These are phyloP conservation scores for Antheraea mylitta DNA, from an alignment of 1,140 invertebrate species.

Conservation along the genomic window DNA sequence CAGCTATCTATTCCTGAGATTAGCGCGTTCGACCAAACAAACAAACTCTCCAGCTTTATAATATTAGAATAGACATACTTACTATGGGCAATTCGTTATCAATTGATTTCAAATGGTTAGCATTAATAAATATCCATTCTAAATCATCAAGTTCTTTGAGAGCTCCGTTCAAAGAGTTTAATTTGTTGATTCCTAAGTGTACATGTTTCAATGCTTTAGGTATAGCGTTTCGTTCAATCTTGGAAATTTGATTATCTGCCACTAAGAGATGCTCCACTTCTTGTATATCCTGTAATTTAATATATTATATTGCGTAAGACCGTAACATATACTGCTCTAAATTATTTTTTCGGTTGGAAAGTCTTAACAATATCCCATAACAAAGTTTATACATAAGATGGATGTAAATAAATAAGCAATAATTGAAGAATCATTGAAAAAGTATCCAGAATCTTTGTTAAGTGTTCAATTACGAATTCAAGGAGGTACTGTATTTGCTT, in stretches of 20 bases:
- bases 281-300: conserved; percentile 80
- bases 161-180: conserved; percentile 86
- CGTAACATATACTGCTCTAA: too few relatives aligned
- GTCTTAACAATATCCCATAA: too few relatives aligned
- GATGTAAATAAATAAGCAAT: too few relatives aligned
- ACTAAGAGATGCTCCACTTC: conserved; percentile 84
- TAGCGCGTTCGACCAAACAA: too few relatives aligned
- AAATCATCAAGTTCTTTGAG: conserved; percentile 84
- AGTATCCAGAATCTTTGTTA: too few relatives aligned
- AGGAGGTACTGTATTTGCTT: too few relatives aligned
- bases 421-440: too few relatives aligned
- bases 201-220: conserved; percentile 83
- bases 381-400: too few relatives aligned
- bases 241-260: conserved; percentile 84
- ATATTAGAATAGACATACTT: conserved; percentile 39
- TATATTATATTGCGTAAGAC: neutral
- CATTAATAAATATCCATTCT: conserved; percentile 88
- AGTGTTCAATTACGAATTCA: too few relatives aligned
- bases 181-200: conserved; percentile 85
- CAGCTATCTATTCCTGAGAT: too few relatives aligned
- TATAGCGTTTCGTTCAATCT: conserved; percentile 83
- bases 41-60: too few relatives aligned
- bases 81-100: conserved; percentile 86
- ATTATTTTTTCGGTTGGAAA: too few relatives aligned
- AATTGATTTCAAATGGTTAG: conserved; percentile 84